Evolutionary conservation across 2,888 invertebrate genomes (phyloP), one percentile per base, ranked within the genome.

Genomic region (Thymelicus lineola): DNA sequence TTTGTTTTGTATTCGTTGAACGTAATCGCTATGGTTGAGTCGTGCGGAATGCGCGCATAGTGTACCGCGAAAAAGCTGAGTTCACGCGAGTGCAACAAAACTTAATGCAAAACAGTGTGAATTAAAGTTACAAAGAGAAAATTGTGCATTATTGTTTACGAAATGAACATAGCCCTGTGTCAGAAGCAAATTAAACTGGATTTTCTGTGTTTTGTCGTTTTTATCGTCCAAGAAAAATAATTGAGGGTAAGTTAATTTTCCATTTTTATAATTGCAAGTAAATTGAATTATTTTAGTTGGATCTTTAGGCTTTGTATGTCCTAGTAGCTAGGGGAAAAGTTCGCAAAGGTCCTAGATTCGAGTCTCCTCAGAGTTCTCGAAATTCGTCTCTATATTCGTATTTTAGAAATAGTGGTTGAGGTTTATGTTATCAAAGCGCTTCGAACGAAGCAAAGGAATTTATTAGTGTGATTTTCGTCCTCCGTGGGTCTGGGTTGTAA

Each of bases 1-100:
- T 92, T 90, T 87, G 91, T 92, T 92, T 91, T 87, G 91, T 92
- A 93, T 93, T 91, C 91, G 79, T 78, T 73, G 80, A 85, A 82
- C 89, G 90, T 91, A 89, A 86, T 80, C 82, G 85, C 75, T 75
- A 74, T 77, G 79, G 86, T 84, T 14, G 76, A 89, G 91, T 86
- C 82, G 90, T 87, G 83, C 75, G 85, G 85, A 77, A 81, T 80
- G 82, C 77, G 77, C 80, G 81, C 82, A 79, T 89, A 87, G 82
- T 81, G 85, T 81, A 77, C 79, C 81, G 86, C 86, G 88, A 90
- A 90, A 87, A 88, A 84, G 79, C 81, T 83, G 75, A 88, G 89
- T 86, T 84, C 84, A 88, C 86, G 88, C 82, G 76, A 82, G 86
- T 89, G 84, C 77, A 73, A 78, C 82, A 80, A 70, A 83, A 83